A percentile compares a stretch with the other conserved stretches of the same genome.
Conservation (phyloP, 2,797 vertebrate species). For the Notolabrus celidotus region DNA sequence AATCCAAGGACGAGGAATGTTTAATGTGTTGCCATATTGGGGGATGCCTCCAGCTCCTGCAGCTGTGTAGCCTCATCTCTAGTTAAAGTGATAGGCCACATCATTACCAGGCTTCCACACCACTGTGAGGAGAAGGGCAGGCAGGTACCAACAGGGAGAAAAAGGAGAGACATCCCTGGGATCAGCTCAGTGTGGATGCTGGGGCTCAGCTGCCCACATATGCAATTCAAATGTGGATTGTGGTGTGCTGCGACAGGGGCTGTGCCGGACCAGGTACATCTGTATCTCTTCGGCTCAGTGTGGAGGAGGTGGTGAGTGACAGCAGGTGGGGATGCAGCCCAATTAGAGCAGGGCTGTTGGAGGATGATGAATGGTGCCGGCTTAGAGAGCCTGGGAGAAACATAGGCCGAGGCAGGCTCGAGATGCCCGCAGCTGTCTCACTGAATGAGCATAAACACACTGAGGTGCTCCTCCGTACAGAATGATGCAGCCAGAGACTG, state of each 20-base stretch:
- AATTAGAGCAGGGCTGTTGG: conserved; percentile 86
- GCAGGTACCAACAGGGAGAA: conserved; percentile 58
- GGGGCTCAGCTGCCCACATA: conserved; percentile 80
- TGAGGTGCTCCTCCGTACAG: conserved; percentile 78
- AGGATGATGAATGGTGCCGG: conserved; percentile 85
- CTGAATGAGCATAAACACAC: conserved; percentile 85
- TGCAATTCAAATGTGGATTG: conserved; percentile 83
- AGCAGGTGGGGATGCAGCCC: conserved; percentile 85
- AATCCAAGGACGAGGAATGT: conserved; percentile 71
- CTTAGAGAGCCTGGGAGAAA: conserved; percentile 77
- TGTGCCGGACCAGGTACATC: conserved; percentile 78
- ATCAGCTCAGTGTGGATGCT: conserved; percentile 65
- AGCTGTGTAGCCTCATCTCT: conserved; percentile 68
- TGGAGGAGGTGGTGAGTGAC: conserved; percentile 85
- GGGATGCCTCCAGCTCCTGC: conserved; percentile 66
- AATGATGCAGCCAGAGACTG: conserved; percentile 73
- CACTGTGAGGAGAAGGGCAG: conserved; percentile 63
- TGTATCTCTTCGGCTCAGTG: conserved; percentile 78
- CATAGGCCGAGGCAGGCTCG: conserved; percentile 73
- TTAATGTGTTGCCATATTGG: conserved; percentile 69
- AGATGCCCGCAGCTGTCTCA: conserved; percentile 85
- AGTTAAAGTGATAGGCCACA: conserved; percentile 82
- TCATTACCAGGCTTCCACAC: conserved; percentile 81
- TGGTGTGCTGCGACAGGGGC: conserved; percentile 70
- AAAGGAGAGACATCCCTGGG: conserved; percentile 56